Conservation (phyloP, 2,888 invertebrate species). For the Drosophila quinaria region DNA sequence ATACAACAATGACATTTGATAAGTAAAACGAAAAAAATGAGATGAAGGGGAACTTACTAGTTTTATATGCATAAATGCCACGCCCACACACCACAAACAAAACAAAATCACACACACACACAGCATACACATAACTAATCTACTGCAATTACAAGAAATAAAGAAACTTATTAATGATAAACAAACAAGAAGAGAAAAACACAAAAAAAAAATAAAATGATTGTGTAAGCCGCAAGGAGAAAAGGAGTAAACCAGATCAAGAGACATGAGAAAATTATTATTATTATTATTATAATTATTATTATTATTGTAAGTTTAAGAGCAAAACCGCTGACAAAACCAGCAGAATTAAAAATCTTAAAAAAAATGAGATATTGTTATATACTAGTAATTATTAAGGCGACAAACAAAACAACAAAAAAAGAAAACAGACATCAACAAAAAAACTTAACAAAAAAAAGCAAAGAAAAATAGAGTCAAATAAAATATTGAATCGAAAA, state of each 20-base stretch:
- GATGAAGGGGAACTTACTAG: slow-evolving; percentile 63
- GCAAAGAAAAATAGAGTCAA: slow-evolving; percentile 78
- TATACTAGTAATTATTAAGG: slow-evolving; percentile 84
- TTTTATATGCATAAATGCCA: slow-evolving; percentile 76
- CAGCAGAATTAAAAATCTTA: slow-evolving; percentile 83
- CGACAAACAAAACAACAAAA: slow-evolving; percentile 77
- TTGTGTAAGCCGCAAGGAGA: slow-evolving; percentile 63
- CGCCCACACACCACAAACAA: slow-evolving; percentile 62
- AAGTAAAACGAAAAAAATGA: slow-evolving; percentile 46
- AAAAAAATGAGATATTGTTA: slow-evolving; percentile 83
- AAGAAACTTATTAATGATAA: slow-evolving; percentile 62
- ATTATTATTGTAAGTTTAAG: slow-evolving; percentile 78
- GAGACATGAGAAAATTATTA: slow-evolving; percentile 78
- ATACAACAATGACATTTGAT: slow-evolving; percentile 76
- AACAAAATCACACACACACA: slow-evolving; percentile 28
- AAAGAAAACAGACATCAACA: slow-evolving; percentile 56
- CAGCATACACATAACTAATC: slow-evolving; percentile 46
- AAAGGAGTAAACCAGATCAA: slow-evolving; percentile 74
- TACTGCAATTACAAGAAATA: slow-evolving; percentile 57
- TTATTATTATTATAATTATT: slow-evolving; percentile 69
- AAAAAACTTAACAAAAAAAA: slow-evolving; percentile 74
- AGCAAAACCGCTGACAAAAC: slow-evolving; percentile 84
- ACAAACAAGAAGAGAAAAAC: slow-evolving; percentile 27
- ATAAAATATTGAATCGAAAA: slow-evolving; percentile 80
- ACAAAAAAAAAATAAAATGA: slow-evolving; percentile 37